Conservation (phyloP, 2,797 vertebrate genomes). For the Channallabes apus region DNA sequence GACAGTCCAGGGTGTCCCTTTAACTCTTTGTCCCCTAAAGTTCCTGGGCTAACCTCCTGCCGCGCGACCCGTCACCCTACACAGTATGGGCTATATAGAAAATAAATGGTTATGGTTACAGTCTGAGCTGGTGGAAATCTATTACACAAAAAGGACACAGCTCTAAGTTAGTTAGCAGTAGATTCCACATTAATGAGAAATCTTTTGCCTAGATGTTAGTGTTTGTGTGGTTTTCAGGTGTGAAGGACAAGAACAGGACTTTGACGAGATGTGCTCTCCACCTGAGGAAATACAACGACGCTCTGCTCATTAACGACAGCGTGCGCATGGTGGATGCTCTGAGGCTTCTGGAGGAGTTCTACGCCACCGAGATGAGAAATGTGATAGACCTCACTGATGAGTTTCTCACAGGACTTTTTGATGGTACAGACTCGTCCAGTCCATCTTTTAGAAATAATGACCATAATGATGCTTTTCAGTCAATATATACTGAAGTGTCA, state of each 20-base stretch:
- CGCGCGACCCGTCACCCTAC: no score
- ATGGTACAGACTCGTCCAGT: slow-evolving; percentile 67
- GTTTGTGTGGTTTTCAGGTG: slow-evolving; percentile 65
- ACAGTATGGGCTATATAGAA: no score
- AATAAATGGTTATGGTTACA: background rate
- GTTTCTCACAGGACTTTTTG: slow-evolving; percentile 76
- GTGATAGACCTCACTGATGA: slow-evolving; percentile 69
- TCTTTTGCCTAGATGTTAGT: background rate
- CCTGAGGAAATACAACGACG: slow-evolving; percentile 87
- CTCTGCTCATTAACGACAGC: slow-evolving; percentile 84
- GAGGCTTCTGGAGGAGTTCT: slow-evolving; percentile 75
- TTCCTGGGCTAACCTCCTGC: no score
- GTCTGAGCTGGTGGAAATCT: background rate
- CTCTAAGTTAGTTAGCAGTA: background rate
- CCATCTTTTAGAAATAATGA: no score
- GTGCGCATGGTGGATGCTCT: slow-evolving; percentile 85
- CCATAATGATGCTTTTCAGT: no score
- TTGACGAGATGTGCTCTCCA: slow-evolving; percentile 79
- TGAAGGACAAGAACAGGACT: slow-evolving; percentile 59
- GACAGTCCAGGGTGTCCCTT: no score
- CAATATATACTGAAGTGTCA: background rate
- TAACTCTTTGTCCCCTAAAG: no score
- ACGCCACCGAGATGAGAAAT: slow-evolving; percentile 47
- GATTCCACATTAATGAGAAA: background rate
- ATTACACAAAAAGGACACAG: background rate